A percentile compares a stretch with the other conserved stretches of the same genome.
These are phyloP conservation scores for Gadus macrocephalus DNA, from an alignment of 2,113 vertebrate species.

Conservation along the genomic window DNA sequence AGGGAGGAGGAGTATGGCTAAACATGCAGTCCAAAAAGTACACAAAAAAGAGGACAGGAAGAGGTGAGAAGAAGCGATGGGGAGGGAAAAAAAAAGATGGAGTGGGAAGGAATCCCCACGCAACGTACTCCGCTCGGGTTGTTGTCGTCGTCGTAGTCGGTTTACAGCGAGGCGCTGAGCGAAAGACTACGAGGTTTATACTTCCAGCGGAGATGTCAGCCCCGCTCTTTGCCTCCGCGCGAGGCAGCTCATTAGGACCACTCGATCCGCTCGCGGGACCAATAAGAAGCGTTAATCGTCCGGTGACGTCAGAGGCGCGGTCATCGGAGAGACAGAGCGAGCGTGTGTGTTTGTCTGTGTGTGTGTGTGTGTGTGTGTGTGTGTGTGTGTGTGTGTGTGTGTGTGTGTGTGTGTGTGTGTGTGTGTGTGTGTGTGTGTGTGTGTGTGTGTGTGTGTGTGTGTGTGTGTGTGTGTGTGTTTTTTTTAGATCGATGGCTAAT, in stretches of 20 bases:
- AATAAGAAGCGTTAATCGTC: slow-evolving; percentile 90
- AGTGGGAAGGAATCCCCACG: slow-evolving; percentile 12
- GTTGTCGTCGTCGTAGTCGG: too few species aligned
- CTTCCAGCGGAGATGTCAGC: not conserved
- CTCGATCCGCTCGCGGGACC: slow-evolving; percentile 72
- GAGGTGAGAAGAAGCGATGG: slow-evolving; percentile 15
- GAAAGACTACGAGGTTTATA: too few species aligned
- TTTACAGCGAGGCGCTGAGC: too few species aligned
- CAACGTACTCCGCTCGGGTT: slow-evolving; percentile 31
- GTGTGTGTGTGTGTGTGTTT: not conserved
- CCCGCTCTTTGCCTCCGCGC: slow-evolving; percentile 29
- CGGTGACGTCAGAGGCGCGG: slow-evolving; percentile 90
- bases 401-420: too few species aligned
- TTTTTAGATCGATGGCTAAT: slow-evolving; percentile 88
- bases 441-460: too few species aligned
- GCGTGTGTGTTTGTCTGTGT: not conserved
- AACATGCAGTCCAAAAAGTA: slow-evolving; percentile 64
- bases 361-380: not conserved
- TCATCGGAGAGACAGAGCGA: slow-evolving; percentile 52
- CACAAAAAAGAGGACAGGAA: slow-evolving; percentile 13
- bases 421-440: not conserved
- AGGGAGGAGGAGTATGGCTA: slow-evolving; percentile 59
- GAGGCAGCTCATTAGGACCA: slow-evolving; percentile 23
- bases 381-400: not conserved
- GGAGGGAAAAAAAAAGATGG: not conserved